phyloP scores from a whole-genome alignment of 1,140 invertebrate species.

The Drosophila paulistorum region DNA sequence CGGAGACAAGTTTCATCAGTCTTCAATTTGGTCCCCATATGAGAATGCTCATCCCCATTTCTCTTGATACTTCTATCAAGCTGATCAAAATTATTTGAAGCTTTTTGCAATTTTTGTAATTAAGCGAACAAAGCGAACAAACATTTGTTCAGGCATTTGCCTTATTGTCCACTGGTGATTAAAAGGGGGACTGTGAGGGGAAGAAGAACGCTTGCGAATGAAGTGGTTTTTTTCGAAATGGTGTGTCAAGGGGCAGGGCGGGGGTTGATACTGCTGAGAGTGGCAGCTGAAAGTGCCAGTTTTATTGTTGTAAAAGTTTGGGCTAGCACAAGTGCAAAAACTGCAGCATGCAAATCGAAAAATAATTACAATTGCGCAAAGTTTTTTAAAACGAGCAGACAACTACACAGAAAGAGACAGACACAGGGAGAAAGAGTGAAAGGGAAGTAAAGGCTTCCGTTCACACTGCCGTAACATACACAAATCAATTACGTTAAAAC shows the following conservation, averaged over 20 bases:
- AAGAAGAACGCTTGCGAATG: not conserved
- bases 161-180: conserved; percentile 42
- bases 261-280: conserved; percentile 26
- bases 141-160: conserved; percentile 59
- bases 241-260: not conserved
- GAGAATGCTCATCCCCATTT: conserved; percentile 2
- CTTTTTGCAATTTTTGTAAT: conserved; percentile 65
- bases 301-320: conserved; percentile 61
- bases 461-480: no score
- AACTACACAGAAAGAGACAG: conserved; percentile 26
- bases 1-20: conserved; percentile 41
- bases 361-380: conserved; percentile 67
- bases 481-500: no score
- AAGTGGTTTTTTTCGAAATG: not conserved
- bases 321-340: conserved; percentile 56
- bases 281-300: conserved; percentile 58
- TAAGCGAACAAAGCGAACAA: conserved; percentile 61
- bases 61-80: conserved; percentile 11
- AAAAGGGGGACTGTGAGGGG: conserved; percentile 4
- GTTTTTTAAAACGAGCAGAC: conserved; percentile 62
- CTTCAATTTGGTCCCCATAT: conserved; percentile 15
- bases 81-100: conserved; percentile 66
- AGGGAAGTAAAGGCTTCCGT: not conserved
- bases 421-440: not conserved
- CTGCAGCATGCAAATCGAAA: conserved; percentile 66